These are phyloP conservation scores for Caenorhabditis sulstoni DNA, from an alignment of 2,888 invertebrate genomes.

Conservation along the genomic window DNA sequence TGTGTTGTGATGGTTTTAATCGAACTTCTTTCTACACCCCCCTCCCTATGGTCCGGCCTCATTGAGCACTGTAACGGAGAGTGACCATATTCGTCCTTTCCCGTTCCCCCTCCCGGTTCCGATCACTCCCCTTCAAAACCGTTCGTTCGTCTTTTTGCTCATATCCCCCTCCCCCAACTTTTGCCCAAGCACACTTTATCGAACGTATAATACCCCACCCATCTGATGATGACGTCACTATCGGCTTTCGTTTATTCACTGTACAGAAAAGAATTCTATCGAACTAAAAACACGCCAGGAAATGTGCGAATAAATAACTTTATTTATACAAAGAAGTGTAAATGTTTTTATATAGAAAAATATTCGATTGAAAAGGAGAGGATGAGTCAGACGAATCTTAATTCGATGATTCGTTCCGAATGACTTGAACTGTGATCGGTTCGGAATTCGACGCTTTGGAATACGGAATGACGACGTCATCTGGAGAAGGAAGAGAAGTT, in stretches of 20 bases:
- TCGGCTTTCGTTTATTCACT: slow-evolving; percentile 18
- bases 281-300: slow-evolving; percentile 43
- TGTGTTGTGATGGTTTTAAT: slow-evolving; percentile 58
- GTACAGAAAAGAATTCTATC: slow-evolving; percentile 42
- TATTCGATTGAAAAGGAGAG: not conserved
- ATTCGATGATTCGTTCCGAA: slow-evolving; percentile 60
- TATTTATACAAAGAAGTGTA: slow-evolving; percentile 34
- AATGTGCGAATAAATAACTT: slow-evolving; percentile 54
- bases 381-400: slow-evolving; percentile 49
- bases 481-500: not conserved
- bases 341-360: slow-evolving; percentile 3
- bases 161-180: slow-evolving; percentile 34
- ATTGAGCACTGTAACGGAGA: slow-evolving; percentile 35
- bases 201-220: slow-evolving; percentile 41
- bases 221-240: slow-evolving; percentile 42
- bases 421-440: slow-evolving; percentile 55
- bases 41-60: slow-evolving; percentile 1
- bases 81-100: slow-evolving; percentile 20
- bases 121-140: slow-evolving; percentile 27
- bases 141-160: slow-evolving; percentile 41
- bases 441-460: slow-evolving; percentile 39
- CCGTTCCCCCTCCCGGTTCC: slow-evolving; percentile 35
- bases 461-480: slow-evolving; percentile 24
- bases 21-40: slow-evolving; percentile 39
- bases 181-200: slow-evolving; percentile 37